A percentile compares a stretch with the other conserved stretches of the same genome.
These are phyloP conservation scores for Hirtodrosophila duncani DNA, from an alignment of 2,888 invertebrate species.

Conservation along the genomic window DNA sequence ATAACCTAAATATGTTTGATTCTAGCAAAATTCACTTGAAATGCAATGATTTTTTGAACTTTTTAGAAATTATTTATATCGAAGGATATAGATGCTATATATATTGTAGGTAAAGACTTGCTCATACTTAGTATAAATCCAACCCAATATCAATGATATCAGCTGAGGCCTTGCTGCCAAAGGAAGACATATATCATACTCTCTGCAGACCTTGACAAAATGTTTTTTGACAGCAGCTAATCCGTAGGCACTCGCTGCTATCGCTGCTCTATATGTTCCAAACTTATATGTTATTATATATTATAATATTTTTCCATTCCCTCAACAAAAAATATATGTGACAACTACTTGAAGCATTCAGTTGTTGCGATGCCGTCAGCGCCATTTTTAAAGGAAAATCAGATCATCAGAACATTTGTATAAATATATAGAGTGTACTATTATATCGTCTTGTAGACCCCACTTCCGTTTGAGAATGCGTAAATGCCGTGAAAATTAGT, in stretches of 20 bases:
- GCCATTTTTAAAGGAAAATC: constrained; percentile 53
- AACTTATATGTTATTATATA: too few species aligned
- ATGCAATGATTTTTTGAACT: constrained; percentile 33
- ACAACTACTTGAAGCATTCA: constrained; percentile 38
- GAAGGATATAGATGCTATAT: too few species aligned
- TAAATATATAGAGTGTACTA: constrained; percentile 41
- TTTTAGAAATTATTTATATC: constrained; percentile 5
- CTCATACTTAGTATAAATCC: too few species aligned
- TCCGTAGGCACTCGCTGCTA: constrained; percentile 15
- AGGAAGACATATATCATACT: constrained; percentile 24
- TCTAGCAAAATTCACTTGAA: constrained; percentile 32
- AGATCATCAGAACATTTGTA: constrained; percentile 9
- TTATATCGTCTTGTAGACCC: too few species aligned
- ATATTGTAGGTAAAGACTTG: too few species aligned
- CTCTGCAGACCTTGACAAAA: constrained; percentile 37
- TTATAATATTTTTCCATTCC: constrained; percentile 7
- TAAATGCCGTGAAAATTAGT: too few species aligned
- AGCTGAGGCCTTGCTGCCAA: constrained; percentile 1
- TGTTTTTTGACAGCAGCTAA: constrained; percentile 56
- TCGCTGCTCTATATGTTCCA: background rate
- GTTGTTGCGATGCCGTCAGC: constrained; percentile 65
- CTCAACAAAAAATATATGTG: constrained; percentile 34
- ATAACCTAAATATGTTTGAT: constrained; percentile 6
- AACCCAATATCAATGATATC: constrained; percentile 9
- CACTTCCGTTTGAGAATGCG: constrained; percentile 62